Base-by-base conservation (phyloP, 2,888 invertebrate genomes). In the Sialis lutaria region DNA sequence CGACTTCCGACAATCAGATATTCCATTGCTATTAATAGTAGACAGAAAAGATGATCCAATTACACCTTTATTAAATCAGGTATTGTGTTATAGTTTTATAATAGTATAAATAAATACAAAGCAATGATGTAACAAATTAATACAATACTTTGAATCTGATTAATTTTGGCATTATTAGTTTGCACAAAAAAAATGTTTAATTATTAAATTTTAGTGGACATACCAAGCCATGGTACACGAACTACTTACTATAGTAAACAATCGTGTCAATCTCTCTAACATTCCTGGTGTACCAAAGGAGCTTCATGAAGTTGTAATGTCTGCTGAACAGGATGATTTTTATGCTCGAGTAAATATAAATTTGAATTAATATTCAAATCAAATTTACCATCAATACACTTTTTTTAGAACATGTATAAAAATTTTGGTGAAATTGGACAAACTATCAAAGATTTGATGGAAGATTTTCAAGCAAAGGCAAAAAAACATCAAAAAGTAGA, bases 211-310 rank as follows among this genome's bases (percentile, higher is more conserved):
- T 1, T 76, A 93, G 74, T 99, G 98, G 98, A 98, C 97, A 0
- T 99, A 99, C 68, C 97, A 99, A 65, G 98, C 98, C 2, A 98
- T 99, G 98, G 93, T 99, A 7, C 98, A 99, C 65, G 97, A 99
- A 65, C 66, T 98, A 46, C 66, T 99, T 40, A 82, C 82, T 0
- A 93, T 99, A 53, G 81, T 80, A 58, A 95, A 93, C 65, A 93
- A 95, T 67, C 77, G 96, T 49, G 95, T 98, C 31, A 89, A 83
- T 62, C 74, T 98, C 51, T 82, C 88, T 1, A 76, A 80, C 53
- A 76, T 90, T 31, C 80, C 87, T 9, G 89, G 85, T 41, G 82
- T 92, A 51, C 77, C 82, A 13, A 87, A 88, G 63, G 96, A 96
- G 58, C 76, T 92, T 52, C 78, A 79, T 53, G 96, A 97, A 70